Percentiles rank a stretch among this genome's conserved stretches.
Conservation (phyloP, 1,140 invertebrate genomes). For the Platyscapa corneri region DNA sequence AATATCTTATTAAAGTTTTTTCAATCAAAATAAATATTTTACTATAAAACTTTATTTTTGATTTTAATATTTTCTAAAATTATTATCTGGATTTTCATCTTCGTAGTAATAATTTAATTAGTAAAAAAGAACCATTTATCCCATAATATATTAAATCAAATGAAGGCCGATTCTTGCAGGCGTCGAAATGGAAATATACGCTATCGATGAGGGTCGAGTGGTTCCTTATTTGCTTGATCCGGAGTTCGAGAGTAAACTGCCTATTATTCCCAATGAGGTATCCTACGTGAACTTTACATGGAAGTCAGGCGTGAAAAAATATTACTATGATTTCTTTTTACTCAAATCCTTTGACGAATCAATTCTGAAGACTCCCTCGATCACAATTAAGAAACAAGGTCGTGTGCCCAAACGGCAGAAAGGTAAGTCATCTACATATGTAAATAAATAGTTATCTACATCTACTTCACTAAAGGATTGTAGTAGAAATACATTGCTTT, state of each 20-base stretch:
- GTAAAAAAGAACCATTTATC: conserved; percentile 2
- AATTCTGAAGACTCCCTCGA: conserved; percentile 87
- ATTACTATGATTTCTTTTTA: conserved; percentile 90
- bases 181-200: conserved; percentile 90
- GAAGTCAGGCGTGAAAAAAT: conserved; percentile 89
- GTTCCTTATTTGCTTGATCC: conserved; percentile 90
- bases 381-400: conserved; percentile 89
- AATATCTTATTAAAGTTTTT: too few species aligned
- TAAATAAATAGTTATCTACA: not conserved
- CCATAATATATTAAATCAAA: conserved; percentile 1
- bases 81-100: too few species aligned
- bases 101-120: not conserved
- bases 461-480: too few species aligned
- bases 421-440: conserved; percentile 75
- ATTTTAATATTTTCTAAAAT: too few species aligned
- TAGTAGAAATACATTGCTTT: too few species aligned
- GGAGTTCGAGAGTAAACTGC: conserved; percentile 90
- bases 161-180: conserved; percentile 73
- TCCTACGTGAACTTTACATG: conserved; percentile 94
- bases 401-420: conserved; percentile 88
- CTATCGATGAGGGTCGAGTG: conserved; percentile 89
- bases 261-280: conserved; percentile 92
- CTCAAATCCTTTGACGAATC: conserved; percentile 88
- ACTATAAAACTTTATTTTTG: too few species aligned
- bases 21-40: too few species aligned